Evolutionary conservation across 2,113 vertebrate genomes (phyloP), one percentile per base, ranked within the genome.

Genomic region (Anseranas semipalmata): DNA sequence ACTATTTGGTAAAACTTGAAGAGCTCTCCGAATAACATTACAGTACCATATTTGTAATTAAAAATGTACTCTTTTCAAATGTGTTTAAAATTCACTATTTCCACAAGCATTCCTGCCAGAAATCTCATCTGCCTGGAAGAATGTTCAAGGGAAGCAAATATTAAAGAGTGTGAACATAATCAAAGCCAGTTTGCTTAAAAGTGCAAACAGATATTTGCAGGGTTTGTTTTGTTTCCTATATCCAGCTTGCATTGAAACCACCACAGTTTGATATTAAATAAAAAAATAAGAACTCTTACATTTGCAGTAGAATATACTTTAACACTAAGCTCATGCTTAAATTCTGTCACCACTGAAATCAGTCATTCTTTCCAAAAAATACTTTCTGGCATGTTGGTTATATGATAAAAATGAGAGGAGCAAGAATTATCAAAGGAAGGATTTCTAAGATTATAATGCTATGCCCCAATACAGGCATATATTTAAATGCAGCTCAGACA

Each of bases 131-230:
- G 19, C 27, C 48, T 58, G 52, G 39, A 96, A 92, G 32, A 81
- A 53, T 70, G 45, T 68, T 92, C 48, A 76, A 21, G 21, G 27
- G 21, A 82, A 78, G 35, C 1, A 94, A 95, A 79, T 56, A 84
- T 45, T 63, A 68, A 52, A 62, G 18, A 50, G 1, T 32, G 6
- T 14, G 6, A 93, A 60, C 22, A 66, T 12, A 84, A 84, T 50
- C 65, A 81, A 87, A 75, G n/a, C 14, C 86, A 87, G 52, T 79
- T 89, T 87, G 39, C 21, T 86, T 89, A 32, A 90, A 91, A 63
- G 84, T 48, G 19, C 43, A 62, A 87, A 88, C 21, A 41, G 30
- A 30, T 86, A 53, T 53, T 41, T 50, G 30, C 86, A 4, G 18
- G 17, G 2, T 5, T 39, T 81, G 22, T 32, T 39, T 71, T 83